Base-by-base conservation (phyloP, 2,113 vertebrate species). In the Mustelus asterias region DNA sequence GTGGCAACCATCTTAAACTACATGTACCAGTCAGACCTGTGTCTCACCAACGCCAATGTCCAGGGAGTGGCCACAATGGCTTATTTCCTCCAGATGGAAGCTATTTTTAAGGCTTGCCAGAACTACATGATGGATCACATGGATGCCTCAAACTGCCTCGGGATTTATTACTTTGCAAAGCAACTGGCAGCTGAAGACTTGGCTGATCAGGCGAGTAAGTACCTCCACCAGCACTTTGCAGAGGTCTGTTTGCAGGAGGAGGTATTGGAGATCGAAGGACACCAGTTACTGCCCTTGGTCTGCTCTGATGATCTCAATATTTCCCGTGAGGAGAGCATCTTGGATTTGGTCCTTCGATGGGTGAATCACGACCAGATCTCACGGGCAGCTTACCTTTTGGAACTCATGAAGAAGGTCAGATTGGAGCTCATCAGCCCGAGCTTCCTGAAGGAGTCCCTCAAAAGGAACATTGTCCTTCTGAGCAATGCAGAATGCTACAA, bases 41-140 rank as follows among this genome's bases (percentile, higher is more conserved):
- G 96, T 95, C 98, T 99, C 96, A 97, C 96, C 16, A 97, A 97
- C 33, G 96, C 96, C 96, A 99, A 99, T 0, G 99, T 99, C 54
- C 99, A 99, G 97, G 97, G 97, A 0, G 98, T 99, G 20, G 99
- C 99, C 0, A 97, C 98, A 0, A 98, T 98, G 0, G 98, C 99
- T 0, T 99, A 98, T 95, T 98, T 99, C 80, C 97, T 99, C 97
- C 99, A 99, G 97, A 98, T 99, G 98, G 99, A 99, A 88, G 98
- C 98, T 0, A 98, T 99, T 54, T 99, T 98, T 95, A 96, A 0
- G 0, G 97, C 97, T 95, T 99, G 99, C 95, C 98, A 98, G 96
- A 97, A 97, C 95, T 99, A 99, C 96, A 99, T 99, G 99, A 98
- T 97, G 60, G 98, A 98, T 96, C 98, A 99, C 89, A 99, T 99